Evolutionary conservation across 2,113 vertebrate genomes (phyloP).

Genomic region (Electrona antarctica): DNA sequence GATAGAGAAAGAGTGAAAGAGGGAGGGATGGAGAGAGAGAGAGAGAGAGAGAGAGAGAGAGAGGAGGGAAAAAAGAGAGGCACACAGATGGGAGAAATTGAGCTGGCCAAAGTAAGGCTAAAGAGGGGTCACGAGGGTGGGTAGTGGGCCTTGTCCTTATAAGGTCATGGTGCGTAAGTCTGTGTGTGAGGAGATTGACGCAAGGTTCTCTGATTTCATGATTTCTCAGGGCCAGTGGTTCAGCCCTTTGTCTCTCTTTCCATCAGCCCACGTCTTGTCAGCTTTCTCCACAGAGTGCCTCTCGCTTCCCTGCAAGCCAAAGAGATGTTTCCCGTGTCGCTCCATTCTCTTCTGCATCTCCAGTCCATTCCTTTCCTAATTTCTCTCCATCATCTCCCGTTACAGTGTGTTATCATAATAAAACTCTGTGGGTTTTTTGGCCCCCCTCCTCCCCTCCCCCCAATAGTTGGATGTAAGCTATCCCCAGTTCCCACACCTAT

Average conservation of each 20-base stretch:
- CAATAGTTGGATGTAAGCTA: constrained; percentile 39
- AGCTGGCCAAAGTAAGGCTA: constrained; percentile 33
- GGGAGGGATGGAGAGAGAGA: constrained; percentile 30
- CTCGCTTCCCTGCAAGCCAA: not conserved
- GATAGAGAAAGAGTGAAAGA: constrained; percentile 18
- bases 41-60: not conserved
- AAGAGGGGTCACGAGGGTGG: constrained; percentile 21
- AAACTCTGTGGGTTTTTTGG: not conserved
- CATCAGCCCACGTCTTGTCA: not conserved
- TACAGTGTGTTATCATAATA: not conserved
- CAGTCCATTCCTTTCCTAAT: not conserved
- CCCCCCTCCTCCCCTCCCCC: not conserved
- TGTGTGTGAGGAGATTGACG: constrained; percentile 8
- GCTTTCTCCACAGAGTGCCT: not conserved
- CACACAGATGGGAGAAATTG: constrained; percentile 21
- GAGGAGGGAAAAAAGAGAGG: not conserved
- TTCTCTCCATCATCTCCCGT: not conserved
- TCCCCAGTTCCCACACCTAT: constrained; percentile 65
- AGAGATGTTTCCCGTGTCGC: no score
- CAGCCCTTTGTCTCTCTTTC: not conserved
- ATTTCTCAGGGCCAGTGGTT: constrained; percentile 10
- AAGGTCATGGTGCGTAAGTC: constrained; percentile 25
- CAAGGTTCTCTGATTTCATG: constrained; percentile 18
- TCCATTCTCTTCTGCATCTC: not conserved
- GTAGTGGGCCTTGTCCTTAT: constrained; percentile 47